phyloP scores from a whole-genome alignment of 2,888 invertebrate genomes.

The Pogonocherus hispidulus region DNA sequence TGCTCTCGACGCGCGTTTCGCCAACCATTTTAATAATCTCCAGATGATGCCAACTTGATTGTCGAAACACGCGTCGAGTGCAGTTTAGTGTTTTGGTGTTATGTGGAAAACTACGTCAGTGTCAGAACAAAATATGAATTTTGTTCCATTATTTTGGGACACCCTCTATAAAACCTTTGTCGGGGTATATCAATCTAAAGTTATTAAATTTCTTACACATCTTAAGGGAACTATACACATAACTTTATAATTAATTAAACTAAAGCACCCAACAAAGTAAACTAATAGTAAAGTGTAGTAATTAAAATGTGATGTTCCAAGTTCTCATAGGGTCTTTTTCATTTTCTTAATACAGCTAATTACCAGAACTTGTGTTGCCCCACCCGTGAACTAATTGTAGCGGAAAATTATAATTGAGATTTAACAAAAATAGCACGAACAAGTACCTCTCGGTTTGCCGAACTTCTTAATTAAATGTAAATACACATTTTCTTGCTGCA shows the following conservation, averaged over 20 bases:
- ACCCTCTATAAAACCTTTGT: too few relatives aligned
- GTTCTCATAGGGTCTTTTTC: slow-evolving; percentile 20
- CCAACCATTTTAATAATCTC: too few relatives aligned
- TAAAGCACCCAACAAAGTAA: slow-evolving; percentile 6
- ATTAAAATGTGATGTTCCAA: slow-evolving; percentile 27
- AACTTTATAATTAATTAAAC: slow-evolving; percentile 28
- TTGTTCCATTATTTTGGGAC: too few relatives aligned
- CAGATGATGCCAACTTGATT: too few relatives aligned
- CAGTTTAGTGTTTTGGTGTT: too few relatives aligned
- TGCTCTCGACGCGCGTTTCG: too few relatives aligned
- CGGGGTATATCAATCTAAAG: too few relatives aligned
- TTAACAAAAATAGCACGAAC: slow-evolving; percentile 47
- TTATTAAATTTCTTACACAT: too few relatives aligned
- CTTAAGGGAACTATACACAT: neutral
- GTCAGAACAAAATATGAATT: too few relatives aligned
- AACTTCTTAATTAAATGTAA: slow-evolving; percentile 54
- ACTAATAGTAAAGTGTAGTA: slow-evolving; percentile 18
- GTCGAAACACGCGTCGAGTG: too few relatives aligned
- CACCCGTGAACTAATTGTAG: slow-evolving; percentile 44
- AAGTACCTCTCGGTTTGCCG: slow-evolving; percentile 37
- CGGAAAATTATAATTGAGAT: slow-evolving; percentile 54
- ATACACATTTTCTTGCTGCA: slow-evolving; percentile 38
- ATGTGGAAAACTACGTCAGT: too few relatives aligned
- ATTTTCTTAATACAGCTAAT: slow-evolving; percentile 25
- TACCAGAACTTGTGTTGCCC: slow-evolving; percentile 19